phyloP scores from a whole-genome alignment of 2,113 vertebrate genomes.

The Xyliphius kryptos region DNA sequence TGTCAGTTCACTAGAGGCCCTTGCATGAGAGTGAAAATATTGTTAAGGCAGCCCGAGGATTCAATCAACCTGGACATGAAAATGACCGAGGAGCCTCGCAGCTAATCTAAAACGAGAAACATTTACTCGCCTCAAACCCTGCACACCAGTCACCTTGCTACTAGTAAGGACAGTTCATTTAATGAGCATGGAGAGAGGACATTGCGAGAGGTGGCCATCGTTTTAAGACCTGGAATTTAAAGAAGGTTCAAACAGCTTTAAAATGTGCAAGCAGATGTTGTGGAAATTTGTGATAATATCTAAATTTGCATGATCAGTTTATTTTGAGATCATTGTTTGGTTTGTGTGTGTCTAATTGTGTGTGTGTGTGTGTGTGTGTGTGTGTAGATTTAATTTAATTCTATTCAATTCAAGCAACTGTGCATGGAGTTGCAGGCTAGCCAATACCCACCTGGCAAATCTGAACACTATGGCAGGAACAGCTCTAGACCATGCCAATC shows the following conservation, averaged over 20 bases:
- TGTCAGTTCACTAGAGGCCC: constrained; percentile 48
- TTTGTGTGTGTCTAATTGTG: too few relatives aligned
- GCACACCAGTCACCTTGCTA: constrained; percentile 62
- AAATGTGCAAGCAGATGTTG: constrained; percentile 60
- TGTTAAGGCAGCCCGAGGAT: constrained; percentile 44
- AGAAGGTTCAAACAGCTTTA: constrained; percentile 47
- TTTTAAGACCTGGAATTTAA: constrained; percentile 38
- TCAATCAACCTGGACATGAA: constrained; percentile 28
- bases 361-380: too few relatives aligned
- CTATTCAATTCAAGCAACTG: too few relatives aligned
- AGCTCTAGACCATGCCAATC: too few relatives aligned
- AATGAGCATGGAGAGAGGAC: constrained; percentile 54
- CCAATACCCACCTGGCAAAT: too few relatives aligned
- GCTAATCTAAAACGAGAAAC: constrained; percentile 42
- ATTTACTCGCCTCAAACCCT: constrained; percentile 13
- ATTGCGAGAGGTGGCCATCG: constrained; percentile 54
- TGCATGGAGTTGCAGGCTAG: too few relatives aligned
- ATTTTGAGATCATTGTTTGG: too few relatives aligned
- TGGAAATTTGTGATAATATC: constrained; percentile 57
- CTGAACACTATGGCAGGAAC: too few relatives aligned
- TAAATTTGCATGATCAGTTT: constrained; percentile 30
- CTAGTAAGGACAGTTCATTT: constrained; percentile 46
- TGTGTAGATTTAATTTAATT: too few relatives aligned
- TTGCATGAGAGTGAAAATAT: constrained; percentile 39
- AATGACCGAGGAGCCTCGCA: constrained; percentile 42